Evolutionary conservation across 2,113 vertebrate species (phyloP), one percentile per base, ranked within the genome.

Genomic region (Aleadryas rufinucha): DNA sequence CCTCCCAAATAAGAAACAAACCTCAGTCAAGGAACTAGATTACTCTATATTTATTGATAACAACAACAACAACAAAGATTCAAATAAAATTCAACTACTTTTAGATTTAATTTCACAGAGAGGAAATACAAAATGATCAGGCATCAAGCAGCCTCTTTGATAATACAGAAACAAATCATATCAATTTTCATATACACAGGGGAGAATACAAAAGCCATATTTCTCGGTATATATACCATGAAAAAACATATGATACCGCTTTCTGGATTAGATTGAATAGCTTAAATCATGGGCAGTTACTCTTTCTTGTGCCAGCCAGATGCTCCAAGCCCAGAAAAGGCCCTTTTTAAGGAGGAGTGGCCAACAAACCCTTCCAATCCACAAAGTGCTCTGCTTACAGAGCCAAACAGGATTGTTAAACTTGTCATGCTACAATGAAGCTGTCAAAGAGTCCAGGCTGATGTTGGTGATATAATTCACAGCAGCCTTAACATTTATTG

Each of bases 81-180:
- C 4, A 63, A 27, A 65, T 94, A 89, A 93, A 92, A 91, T 26
- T 86, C 66, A 88, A 42, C 74, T 91, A 70, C 56, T 88, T 71
- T 87, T 88, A 84, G 65, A 52, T 91, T 92, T 80, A 81, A 86
- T 90, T 93, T 72, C 63, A 33, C 70, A 92, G 86, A 83, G 22
- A 90, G 60, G 57, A 92, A 85, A 69, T 60, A 61, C 47, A 90
- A 94, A 95, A 96, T 83, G 57, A 56, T 54, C 33, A 77, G 23
- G n/a, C 68, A 92, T 87, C 83, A 91, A 88, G 39, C 24, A 79
- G 37, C 27, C 42, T 37, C 44, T 96, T 81, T 21, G n/a, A 52
- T 60, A 52, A 47, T 9, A 56, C 70, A 95, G 89, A 84, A 96
- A 92, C 33, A 49, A 95, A 87, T 92, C 18, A 57, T 85, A 86